phyloP scores from a whole-genome alignment of 2,113 vertebrate species.

The Ammodytes dubius region DNA sequence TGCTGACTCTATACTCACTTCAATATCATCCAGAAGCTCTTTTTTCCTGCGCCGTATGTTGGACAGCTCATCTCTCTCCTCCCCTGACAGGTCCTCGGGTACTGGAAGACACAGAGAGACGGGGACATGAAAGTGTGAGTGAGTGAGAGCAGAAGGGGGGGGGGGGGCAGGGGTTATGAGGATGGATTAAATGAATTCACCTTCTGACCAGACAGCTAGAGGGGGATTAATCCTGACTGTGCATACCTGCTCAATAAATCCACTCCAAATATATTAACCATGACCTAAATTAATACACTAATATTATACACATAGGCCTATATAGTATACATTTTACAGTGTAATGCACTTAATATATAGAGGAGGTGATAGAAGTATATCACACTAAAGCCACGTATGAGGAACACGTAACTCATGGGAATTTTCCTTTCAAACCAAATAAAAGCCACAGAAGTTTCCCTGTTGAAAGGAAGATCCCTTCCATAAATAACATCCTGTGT shows the following conservation, averaged over 20 bases:
- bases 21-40: slow-evolving; percentile 97
- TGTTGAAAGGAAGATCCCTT: slow-evolving; percentile 39
- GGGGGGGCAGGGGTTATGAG: slow-evolving; percentile 42
- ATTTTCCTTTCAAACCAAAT: slow-evolving; percentile 28
- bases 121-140: slow-evolving; percentile 45
- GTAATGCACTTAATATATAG: neutral
- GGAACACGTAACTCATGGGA: slow-evolving; percentile 16
- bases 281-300: slow-evolving; percentile 63
- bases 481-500: slow-evolving; percentile 54
- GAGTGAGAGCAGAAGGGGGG: slow-evolving; percentile 28
- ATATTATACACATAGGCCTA: neutral
- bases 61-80: slow-evolving; percentile 94
- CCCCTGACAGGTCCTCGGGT: slow-evolving; percentile 93
- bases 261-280: slow-evolving; percentile 41
- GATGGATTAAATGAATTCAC: slow-evolving; percentile 70
- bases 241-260: slow-evolving; percentile 59
- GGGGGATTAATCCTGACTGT: slow-evolving; percentile 61
- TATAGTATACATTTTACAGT: neutral
- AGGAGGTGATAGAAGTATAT: slow-evolving; percentile 21
- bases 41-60: slow-evolving; percentile 97
- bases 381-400: slow-evolving; percentile 9
- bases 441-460: slow-evolving; percentile 35
- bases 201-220: slow-evolving; percentile 58
- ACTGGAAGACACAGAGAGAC: slow-evolving; percentile 82
- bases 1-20: slow-evolving; percentile 84